Evolutionary conservation across 2,888 invertebrate genomes (phyloP), one percentile per base, ranked within the genome.

Genomic region (Cremastobaeus sp.): DNA sequence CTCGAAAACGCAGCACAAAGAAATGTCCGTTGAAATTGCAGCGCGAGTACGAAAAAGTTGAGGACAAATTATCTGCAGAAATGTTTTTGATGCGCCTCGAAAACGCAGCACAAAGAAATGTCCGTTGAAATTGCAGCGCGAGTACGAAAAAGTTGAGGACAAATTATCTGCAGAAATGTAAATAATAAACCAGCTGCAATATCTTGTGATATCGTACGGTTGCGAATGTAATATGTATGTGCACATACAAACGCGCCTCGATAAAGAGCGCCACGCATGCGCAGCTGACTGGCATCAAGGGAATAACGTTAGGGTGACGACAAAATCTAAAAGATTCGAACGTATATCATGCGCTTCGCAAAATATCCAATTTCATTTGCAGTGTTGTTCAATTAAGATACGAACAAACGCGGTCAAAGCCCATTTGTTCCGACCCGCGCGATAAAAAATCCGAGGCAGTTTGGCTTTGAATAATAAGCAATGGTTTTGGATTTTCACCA

Each of bases 151-250:
- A 21, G 37, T 37, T 11, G 18, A 45, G n/a, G 37, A 52, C 64
- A 34, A 54, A 64, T 28, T 66, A 52, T 68, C 59, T 52, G 68
- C 59, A 59, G 35, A 60, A 69, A 59, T 50, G 60, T 69, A 69
- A 69, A 69, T 60, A 69, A 69, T 60, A 60, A 69, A 69, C 60
- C 60, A 69, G 60, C 69, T 60, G 60, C 60, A 47, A 54, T 68
- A 54, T 70, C 62, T 60, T 54, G 47, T 60, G 60, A 54, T 68
- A 69, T 32, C 34, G 48, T 50, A 25, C 41, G 41, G 34, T 41
- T 41, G 39, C 50, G 43, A 28, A 41, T 30, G 48, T 39, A 48
- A n/a, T n/a, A n/a, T n/a, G n/a, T n/a, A n/a, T n/a, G n/a, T 60
- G 64, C 64, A 45, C 30, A 70, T 54, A 55, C 41, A 55, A 52